Percentiles rank a stretch among this genome's conserved stretches.
These are phyloP conservation scores for Torymus tubicola DNA, from an alignment of 2,888 invertebrate species.

Conservation along the genomic window DNA sequence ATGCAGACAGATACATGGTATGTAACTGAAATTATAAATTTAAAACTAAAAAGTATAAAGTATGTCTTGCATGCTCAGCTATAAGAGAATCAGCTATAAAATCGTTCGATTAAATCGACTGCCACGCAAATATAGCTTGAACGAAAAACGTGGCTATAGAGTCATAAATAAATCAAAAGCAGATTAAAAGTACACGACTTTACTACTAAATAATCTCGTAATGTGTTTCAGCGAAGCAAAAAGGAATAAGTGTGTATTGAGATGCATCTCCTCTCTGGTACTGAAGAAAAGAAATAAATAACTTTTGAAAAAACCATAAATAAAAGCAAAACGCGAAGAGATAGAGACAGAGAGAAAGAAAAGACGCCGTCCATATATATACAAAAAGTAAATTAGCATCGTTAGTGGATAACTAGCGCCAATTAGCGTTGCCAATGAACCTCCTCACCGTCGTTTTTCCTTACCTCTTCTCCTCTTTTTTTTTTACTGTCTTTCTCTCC, in stretches of 20 bases:
- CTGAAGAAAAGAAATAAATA: not conserved
- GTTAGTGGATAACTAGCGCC: constrained; percentile 61
- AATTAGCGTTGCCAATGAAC: constrained; percentile 61
- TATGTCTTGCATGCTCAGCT: not conserved
- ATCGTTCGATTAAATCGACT: not conserved
- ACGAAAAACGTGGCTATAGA: not conserved
- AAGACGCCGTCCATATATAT: not conserved
- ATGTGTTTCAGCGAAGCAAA: not conserved
- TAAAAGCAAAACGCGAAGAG: constrained; percentile 2
- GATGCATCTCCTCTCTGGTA: not conserved
- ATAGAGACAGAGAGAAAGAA: not conserved
- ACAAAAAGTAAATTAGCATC: constrained; percentile 61
- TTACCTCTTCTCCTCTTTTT: constrained; percentile 13
- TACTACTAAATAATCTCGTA: not conserved
- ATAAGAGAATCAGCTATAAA: constrained; percentile 5
- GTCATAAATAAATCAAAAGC: constrained; percentile 8
- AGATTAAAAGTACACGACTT: constrained; percentile 14
- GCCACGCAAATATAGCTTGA: not conserved
- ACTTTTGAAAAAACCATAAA: constrained; percentile 1
- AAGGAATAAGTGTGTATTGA: not conserved
- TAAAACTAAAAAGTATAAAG: not conserved
- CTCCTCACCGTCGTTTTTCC: constrained; percentile 51
- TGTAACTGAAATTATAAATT: too few relatives aligned
- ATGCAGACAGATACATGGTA: too few relatives aligned
- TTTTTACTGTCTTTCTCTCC: not conserved